Evolutionary conservation across 1,140 invertebrate species (phyloP).

Genomic region (Aphaenogaster floridana): DNA sequence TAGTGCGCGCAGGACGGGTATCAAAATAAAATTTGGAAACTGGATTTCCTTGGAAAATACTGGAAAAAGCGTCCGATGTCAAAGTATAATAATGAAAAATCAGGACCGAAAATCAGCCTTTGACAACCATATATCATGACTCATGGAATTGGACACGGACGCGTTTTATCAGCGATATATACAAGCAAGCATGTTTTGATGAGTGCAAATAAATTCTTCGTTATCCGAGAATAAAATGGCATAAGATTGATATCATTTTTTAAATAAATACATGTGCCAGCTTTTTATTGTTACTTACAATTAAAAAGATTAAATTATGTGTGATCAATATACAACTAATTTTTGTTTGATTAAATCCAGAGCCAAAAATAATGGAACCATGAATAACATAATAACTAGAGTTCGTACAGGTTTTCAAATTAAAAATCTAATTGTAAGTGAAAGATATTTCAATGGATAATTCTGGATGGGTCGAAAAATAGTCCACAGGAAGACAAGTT

Average conservation of each 20-base stretch:
- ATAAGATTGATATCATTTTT: constrained; percentile 3
- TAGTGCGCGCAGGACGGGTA: neutral
- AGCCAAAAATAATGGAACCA: neutral
- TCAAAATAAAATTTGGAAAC: constrained; percentile 27
- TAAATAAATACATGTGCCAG: neutral
- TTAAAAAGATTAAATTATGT: neutral
- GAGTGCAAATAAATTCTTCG: constrained; percentile 7
- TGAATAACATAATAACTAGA: neutral
- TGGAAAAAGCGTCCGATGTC: constrained; percentile 4
- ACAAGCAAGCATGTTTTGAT: neutral
- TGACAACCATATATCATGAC: constrained; percentile 1
- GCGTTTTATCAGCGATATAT: neutral
- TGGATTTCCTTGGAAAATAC: constrained; percentile 24
- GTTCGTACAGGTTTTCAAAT: neutral
- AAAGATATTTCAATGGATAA: neutral
- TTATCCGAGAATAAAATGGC: neutral
- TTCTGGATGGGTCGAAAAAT: neutral
- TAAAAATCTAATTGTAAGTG: neutral
- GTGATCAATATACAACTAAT: neutral
- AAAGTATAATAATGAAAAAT: constrained; percentile 29
- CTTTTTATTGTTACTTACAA: neutral
- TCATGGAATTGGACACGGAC: constrained; percentile 1
- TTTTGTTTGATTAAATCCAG: neutral
- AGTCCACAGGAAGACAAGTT: neutral
- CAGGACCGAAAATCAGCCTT: neutral